Evolutionary conservation across 2,888 invertebrate genomes (phyloP), one percentile per base, ranked within the genome.

Genomic region (Acrobasis consociella): DNA sequence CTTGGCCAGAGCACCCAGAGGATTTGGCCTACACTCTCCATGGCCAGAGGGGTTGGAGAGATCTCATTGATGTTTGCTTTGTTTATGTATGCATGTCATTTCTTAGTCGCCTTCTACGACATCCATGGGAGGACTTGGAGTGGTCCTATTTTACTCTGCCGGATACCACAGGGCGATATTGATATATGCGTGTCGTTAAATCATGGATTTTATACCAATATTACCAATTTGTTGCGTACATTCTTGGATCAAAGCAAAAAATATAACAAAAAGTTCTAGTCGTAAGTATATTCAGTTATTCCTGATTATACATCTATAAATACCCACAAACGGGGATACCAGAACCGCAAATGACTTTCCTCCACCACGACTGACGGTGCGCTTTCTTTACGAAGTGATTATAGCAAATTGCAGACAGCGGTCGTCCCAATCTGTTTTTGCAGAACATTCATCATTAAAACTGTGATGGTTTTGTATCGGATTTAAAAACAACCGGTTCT

Each of bases 371-470:
- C 1, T n/a, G 52, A 77, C 31, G 79, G 82, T 80, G 73, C 77
- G 77, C 77, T 86, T 86, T 87, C 86, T 87, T 87, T 85, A 81
- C 80, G 80, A 77, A 84, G 80, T 85, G 81, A 88, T 90, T 87
- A 86, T 81, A 68, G 76, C 79, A 87, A 88, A 88, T 89, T 91
- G 88, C 83, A 66, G 72, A 72, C 86, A 87, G 87, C 86, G 87
- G 85, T 80, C 79, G 76, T 63, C 73, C 71, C 67, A 73, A 71
- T 73, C 70, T 73, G 78, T 85, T 85, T 82, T 82, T 83, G 80
- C 77, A 69, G 65, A 65, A 67, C 72, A 71, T 72, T 78, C 72
- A 74, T 73, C 70, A 80, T 80, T 76, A 76, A 75, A 78, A 80
- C 31, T 38, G 46, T 51, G 39, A 49, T 60, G 22, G 17, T 58